Percentiles rank a stretch among this genome's conserved stretches.
These are phyloP conservation scores for Microcebus ravelobensis DNA, from an alignment of 2,113 vertebrate species.

Conservation along the genomic window DNA sequence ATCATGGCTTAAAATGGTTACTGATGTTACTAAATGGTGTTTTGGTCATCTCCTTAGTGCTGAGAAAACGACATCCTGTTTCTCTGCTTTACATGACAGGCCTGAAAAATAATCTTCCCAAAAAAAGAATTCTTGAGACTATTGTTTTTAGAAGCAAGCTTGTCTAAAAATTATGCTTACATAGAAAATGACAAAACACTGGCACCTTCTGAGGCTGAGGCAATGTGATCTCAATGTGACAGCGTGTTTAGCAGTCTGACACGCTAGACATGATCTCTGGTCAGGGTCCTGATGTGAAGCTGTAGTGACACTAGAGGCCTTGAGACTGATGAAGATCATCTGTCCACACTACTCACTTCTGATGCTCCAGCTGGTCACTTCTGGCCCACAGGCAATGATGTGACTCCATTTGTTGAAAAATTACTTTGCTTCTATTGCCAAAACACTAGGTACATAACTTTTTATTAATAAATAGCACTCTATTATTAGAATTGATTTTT, in stretches of 20 bases:
- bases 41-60: not conserved
- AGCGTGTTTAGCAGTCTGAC: not conserved
- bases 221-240: not conserved
- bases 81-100: not conserved
- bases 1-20: not conserved
- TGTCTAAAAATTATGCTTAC: not conserved
- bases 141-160: not conserved
- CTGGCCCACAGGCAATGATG: not conserved
- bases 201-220: not conserved
- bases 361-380: not conserved
- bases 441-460: not conserved
- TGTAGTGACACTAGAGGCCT: not conserved
- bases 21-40: not conserved
- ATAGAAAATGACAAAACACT: not conserved
- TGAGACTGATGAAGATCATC: not conserved
- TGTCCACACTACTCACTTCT: not conserved
- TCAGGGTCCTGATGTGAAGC: not conserved
- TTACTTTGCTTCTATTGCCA: not conserved
- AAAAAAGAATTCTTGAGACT: not conserved
- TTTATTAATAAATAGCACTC: not conserved
- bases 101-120: not conserved
- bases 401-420: slow-evolving; percentile 11
- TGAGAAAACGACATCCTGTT: not conserved
- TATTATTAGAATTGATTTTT: not conserved
- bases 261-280: not conserved